phyloP scores from a whole-genome alignment of 1,140 invertebrate species.

The Zeugodacus cucurbitae region DNA sequence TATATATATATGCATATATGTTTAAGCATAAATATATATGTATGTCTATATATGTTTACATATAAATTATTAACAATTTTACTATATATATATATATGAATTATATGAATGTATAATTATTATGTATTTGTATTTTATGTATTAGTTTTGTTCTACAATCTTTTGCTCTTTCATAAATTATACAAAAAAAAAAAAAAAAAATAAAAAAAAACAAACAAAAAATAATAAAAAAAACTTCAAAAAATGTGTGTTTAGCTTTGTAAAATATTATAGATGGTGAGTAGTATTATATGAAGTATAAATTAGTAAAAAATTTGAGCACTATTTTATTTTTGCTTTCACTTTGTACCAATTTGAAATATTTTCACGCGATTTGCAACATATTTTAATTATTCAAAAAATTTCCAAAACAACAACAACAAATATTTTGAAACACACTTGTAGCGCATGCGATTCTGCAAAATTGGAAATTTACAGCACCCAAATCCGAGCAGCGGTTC shows the following conservation, averaged over 20 bases:
- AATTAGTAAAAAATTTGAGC: too few relatives aligned
- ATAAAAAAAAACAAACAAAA: conserved; percentile 41
- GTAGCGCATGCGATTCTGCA: too few relatives aligned
- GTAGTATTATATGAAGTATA: too few relatives aligned
- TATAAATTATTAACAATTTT: conserved; percentile 48
- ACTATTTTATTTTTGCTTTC: too few relatives aligned
- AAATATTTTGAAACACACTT: too few relatives aligned
- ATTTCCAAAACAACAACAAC: too few relatives aligned
- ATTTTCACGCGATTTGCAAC: too few relatives aligned
- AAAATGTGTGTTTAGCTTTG: background rate
- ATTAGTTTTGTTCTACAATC: conserved; percentile 65
- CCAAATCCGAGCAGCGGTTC: too few relatives aligned
- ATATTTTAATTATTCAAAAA: too few relatives aligned
- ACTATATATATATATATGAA: conserved; percentile 42
- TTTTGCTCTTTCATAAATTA: conserved; percentile 65
- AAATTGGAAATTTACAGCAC: too few relatives aligned
- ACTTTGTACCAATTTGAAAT: too few relatives aligned
- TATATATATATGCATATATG: conserved; percentile 43
- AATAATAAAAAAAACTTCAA: conserved; percentile 28
- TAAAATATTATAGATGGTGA: background rate
- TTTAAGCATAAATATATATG: conserved; percentile 18
- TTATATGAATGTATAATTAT: conserved; percentile 51
- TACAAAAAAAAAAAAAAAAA: conserved; percentile 44
- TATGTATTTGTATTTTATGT: conserved; percentile 64
- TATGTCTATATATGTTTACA: conserved; percentile 51